Base-by-base conservation (phyloP, 2,797 vertebrate genomes). In the Tolypeutes matacus region DNA sequence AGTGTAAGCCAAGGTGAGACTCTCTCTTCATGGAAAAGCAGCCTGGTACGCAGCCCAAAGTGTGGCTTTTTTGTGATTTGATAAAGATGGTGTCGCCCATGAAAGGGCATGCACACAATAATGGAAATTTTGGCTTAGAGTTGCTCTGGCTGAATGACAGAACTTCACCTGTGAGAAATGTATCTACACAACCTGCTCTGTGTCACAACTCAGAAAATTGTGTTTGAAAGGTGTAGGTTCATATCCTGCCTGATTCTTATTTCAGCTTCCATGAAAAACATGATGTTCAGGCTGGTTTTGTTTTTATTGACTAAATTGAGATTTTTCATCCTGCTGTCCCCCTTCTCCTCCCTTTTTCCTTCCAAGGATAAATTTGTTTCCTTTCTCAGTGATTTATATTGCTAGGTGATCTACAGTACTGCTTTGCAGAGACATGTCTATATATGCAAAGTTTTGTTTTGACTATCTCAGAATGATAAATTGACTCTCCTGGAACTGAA, bases 381-480 rank as follows among this genome's bases (percentile, higher is more conserved):
- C 29, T 81, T 82, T 94, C 53, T 83, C 20, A 11, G 73, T 75
- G 89, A 82, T 95, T 89, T 96, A 85, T 39, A 39, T 49, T 83
- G 42, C 34, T 77, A 64, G 20, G 23, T 62, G 65, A 78, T 87
- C 56, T 89, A 70, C 14, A 77, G 53, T 36, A 60, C 21, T 84
- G 46, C n/a, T 96, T 70, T 85, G 39, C 21, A 27, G 93, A 89
- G 72, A 46, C 95, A 65, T 91, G 92, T 87, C 92, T 94, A 65
- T 72, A 77, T 84, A 89, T 76, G 46, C 67, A n/a, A 91, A 95
- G 11, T 25, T 97, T 85, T 93, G 67, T 92, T 96, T 95, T 86
- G 46, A 87, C 39, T 86, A 85, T 88, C 89, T 95, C 46, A 51
- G 67, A 69, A 91, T 92, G 92, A 92, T 25, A 95, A 88, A 86